Base-by-base conservation (phyloP, 2,888 invertebrate genomes). In the Drosophila phalerata region DNA sequence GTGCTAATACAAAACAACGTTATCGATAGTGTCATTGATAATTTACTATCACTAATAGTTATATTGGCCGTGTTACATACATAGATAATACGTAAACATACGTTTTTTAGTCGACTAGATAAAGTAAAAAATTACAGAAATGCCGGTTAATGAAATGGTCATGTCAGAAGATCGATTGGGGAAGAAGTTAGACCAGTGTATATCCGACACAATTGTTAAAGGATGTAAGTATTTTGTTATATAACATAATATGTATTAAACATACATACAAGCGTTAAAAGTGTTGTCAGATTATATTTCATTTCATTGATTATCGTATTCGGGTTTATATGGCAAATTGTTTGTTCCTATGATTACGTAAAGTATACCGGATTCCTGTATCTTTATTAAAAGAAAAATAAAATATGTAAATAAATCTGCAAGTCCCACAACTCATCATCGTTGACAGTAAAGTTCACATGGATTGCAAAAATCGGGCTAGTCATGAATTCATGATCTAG, bases 131-230 rank as follows among this genome's bases (percentile, higher is more conserved):
- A 11, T 42, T 17, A n/a, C n/a, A 40, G 8, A 47, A 49, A 85
- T 79, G 85, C 34, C 67, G 15, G 38, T n/a, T 6, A 58, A 42
- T 2, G 49, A 63, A 5, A 53, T 63, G 48, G 11, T 51, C 1
- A 72, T 70, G 43, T 62, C 71, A 1, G 83, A 83, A 45, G 83
- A 83, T 13, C 95, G 95, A 89, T 94, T 95, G 86, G 96, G 96
- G 40, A 93, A 94, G 81, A 97, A 96, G 93, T 95, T 97, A 94
- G 97, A 98, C 92, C 95, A 96, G 90, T 98, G 98, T 93, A 92
- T 97, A 49, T 96, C 97, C 60, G 97, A 98, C 92, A 95, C 95
- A 43, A 92, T 96, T 40, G 94, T 98, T 73, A 97, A 97, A 94
- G 94, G 96, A 90, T 95, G 97, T 97, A 94, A 94, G 93, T 92